Evolutionary conservation across 2,888 invertebrate genomes (phyloP).

Genomic region (Liopterus haemorrhoidalis): DNA sequence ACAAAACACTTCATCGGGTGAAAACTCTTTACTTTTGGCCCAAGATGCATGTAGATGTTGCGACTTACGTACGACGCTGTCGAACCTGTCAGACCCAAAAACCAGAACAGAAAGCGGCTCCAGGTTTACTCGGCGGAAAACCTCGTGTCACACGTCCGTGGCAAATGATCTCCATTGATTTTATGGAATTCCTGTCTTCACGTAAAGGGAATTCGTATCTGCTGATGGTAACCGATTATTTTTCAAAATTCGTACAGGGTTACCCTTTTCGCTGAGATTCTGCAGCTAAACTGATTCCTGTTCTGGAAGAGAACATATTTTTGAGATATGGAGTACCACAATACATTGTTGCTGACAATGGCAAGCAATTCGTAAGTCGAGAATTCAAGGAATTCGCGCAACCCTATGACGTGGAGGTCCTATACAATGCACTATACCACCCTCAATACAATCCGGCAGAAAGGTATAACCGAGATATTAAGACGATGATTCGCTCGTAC

Average conservation of each 20-base stretch:
- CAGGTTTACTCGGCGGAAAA: not conserved
- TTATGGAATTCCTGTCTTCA: slow-evolving; percentile 1
- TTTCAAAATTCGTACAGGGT: slow-evolving; percentile 8
- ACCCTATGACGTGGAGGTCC: slow-evolving; percentile 21
- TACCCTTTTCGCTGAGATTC: slow-evolving; percentile 16
- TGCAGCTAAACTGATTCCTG: slow-evolving; percentile 3
- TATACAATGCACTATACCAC: slow-evolving; percentile 29
- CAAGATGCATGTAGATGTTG: slow-evolving; percentile 12
- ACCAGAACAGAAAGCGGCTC: slow-evolving; percentile 7
- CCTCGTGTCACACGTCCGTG: not conserved
- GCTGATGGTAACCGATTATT: not conserved
- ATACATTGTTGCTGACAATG: slow-evolving; percentile 26
- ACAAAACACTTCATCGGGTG: not conserved
- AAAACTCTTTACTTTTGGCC: slow-evolving; percentile 24
- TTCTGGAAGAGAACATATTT: slow-evolving; percentile 13
- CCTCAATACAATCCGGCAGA: slow-evolving; percentile 36
- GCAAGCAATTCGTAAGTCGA: slow-evolving; percentile 21
- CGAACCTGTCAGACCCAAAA: slow-evolving; percentile 1
- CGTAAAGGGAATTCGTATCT: not conserved
- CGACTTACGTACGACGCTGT: slow-evolving; percentile 3
- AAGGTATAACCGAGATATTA: slow-evolving; percentile 33
- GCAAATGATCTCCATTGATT: too few species aligned
- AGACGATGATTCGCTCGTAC: slow-evolving; percentile 31
- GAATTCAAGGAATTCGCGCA: slow-evolving; percentile 18
- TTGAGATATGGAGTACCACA: slow-evolving; percentile 23